Base-by-base conservation (phyloP, 2,888 invertebrate genomes). In the Brenthis ino region DNA sequence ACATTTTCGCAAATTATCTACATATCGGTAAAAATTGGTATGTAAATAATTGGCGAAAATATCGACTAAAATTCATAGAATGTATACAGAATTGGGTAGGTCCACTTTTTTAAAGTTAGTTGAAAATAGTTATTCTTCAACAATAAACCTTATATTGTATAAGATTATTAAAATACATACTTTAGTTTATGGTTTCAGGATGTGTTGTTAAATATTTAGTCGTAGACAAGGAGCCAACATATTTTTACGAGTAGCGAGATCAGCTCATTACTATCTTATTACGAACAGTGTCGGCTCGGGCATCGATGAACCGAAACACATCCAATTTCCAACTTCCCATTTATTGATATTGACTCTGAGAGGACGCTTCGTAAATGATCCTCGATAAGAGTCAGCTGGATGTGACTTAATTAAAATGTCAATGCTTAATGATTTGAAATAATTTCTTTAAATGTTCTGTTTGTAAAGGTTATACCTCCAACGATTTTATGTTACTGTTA, bases 311-410 rank as follows among this genome's bases (percentile, higher is more conserved):
- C 86, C 88, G 86, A 89, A 88, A 88, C 91, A 91, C 92, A 93
- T 93, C 93, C 93, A 93, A 93, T 93, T 93, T 92, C 87, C 89
- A 85, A 89, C 88, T 87, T 88, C 88, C 86, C 91, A 91, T 93
- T 92, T 93, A 93, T 93, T 92, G 93, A 92, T 93, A 93, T 93
- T 92, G 93, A 92, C 90, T 92, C 86, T 76, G 85, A 81, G 89
- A 90, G 88, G 91, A 90, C 90, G 90, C 86, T 82, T 83, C 82
- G 83, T 83, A 85, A 85, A 84, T 83, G 85, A 82, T 80, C 77
- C 77, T 74, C 76, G 74, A 79, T 79, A 74, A 72, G 82, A 83
- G 55, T 54, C 58, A 58, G 71, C 85, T 88, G 74, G 89, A 89
- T 82, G 77, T 70, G 87, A 3, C 68, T 55, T 47, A 47, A 65